Evolutionary conservation across 2,888 invertebrate species (phyloP), one percentile per base, ranked within the genome.

Genomic region (Pammene fasciana): DNA sequence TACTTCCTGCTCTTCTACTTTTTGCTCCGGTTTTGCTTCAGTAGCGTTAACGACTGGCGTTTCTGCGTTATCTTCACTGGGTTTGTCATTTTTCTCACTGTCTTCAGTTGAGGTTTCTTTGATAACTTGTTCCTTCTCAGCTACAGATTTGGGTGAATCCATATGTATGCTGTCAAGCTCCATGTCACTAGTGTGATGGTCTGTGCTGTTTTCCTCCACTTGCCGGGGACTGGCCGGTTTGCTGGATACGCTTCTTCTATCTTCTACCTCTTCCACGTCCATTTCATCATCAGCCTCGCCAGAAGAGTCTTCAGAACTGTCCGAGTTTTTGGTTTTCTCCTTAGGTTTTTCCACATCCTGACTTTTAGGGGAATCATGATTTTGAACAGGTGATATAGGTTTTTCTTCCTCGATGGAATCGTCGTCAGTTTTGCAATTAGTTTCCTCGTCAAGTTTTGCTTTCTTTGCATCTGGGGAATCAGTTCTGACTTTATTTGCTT

Each of bases 261-360:
- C 90, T 50, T 94, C 93, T 6, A 92, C 86, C 79, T 94, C 94
- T 70, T 94, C 94, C 45, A 94, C 94, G 74, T 95, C 95, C 94
- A 95, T 94, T 81, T 95, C 95, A 81, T 95, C 94, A 77, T 95
- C 94, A 36, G 95, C 94, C 80, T 95, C 95, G 0, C 94, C 94
- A 8, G 94, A 94, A 0, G 94, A 94, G 80, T 94, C 94, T 80
- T 94, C 94, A 0, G 92, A 92, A 75, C 89, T 92, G 48, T 93
- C 93, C 0, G 93, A 92, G 74, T 87, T 85, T 74, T 90, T 86
- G 46, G 74, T 78, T 72, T 87, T 90, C 26, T 86, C 84, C 45
- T 83, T 82, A 0, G 75, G 14, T 73, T 85, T 87, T 14, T 82
- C 81, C 5, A 84, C 85, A 60, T 68, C 76, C 56, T 80, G 78